Evolutionary conservation across 1,140 invertebrate species (phyloP).

Genomic region (Drosophila quadrilineata): DNA sequence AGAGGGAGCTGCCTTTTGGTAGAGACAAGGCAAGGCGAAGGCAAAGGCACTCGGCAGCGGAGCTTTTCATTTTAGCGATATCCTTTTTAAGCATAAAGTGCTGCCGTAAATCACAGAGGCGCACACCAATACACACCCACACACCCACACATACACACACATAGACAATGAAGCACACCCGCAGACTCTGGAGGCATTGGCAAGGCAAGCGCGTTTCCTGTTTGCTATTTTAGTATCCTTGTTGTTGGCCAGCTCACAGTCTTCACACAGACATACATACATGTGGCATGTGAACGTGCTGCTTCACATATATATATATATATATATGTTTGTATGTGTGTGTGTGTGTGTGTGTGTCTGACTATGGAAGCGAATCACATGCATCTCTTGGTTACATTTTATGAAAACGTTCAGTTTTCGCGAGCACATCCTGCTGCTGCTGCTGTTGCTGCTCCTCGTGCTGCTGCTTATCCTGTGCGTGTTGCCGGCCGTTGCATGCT

Average conservation of each 20-base stretch:
- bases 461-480: slow-evolving; percentile 65
- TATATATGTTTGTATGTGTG: slow-evolving; percentile 9
- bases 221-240: slow-evolving; percentile 36
- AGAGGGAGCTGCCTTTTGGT: no score
- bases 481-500: slow-evolving; percentile 23
- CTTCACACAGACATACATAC: no score
- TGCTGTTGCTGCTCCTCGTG: slow-evolving; percentile 38
- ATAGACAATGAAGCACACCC: slow-evolving; percentile 11
- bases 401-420: slow-evolving; percentile 61
- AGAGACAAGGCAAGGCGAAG: no score
- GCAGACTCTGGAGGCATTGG: slow-evolving; percentile 24
- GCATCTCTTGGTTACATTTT: slow-evolving; percentile 79
- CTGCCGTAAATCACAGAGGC: slow-evolving; percentile 77
- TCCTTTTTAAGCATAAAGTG: slow-evolving; percentile 80
- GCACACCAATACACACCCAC: slow-evolving; percentile 22
- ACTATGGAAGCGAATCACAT: slow-evolving; percentile 74
- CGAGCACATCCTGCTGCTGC: slow-evolving; percentile 52
- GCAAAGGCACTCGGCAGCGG: slow-evolving; percentile 41
- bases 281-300: background rate
- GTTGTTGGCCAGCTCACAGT: slow-evolving; percentile 9
- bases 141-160: slow-evolving; percentile 26
- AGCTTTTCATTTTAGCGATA: slow-evolving; percentile 80
- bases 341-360: slow-evolving; percentile 22
- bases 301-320: no score
- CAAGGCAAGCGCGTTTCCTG: slow-evolving; percentile 48